A percentile compares a stretch with the other conserved stretches of the same genome.
These are phyloP conservation scores for Hippolais icterina DNA, from an alignment of 2,113 vertebrate species.

Conservation along the genomic window DNA sequence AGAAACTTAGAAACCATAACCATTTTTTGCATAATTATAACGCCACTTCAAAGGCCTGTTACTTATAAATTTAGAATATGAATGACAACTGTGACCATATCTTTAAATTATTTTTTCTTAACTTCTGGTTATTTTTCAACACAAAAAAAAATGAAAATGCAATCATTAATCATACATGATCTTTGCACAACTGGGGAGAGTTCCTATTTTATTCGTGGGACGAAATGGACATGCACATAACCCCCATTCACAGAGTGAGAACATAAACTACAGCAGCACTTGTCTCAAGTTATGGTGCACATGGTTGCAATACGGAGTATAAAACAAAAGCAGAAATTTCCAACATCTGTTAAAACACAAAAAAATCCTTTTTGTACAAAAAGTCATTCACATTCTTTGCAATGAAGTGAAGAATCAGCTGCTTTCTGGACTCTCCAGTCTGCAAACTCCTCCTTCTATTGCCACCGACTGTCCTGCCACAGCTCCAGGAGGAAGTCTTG, in stretches of 20 bases:
- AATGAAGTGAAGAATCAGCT: conserved; percentile 54
- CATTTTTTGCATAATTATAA: conserved; percentile 58
- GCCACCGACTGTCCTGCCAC: conserved; percentile 96
- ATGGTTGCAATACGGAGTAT: conserved; percentile 53
- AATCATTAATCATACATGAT: conserved; percentile 44
- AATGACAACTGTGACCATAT: conserved; percentile 40
- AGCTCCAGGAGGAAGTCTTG: conserved; percentile 92
- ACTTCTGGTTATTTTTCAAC: conserved; percentile 42
- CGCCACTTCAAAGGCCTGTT: conserved; percentile 48
- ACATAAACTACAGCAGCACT: conserved; percentile 71
- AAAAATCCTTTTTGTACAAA: conserved; percentile 57
- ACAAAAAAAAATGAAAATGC: conserved; percentile 50
- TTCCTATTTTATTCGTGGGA: conserved; percentile 42
- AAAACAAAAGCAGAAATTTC: conserved; percentile 72
- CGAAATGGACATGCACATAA: conserved; percentile 16
- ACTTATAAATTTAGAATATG: conserved; percentile 43
- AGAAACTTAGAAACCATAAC: conserved; percentile 54
- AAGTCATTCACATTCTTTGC: conserved; percentile 48
- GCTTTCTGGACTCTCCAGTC: conserved; percentile 82
- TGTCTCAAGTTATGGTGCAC: conserved; percentile 57
- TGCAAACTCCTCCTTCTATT: conserved; percentile 98
- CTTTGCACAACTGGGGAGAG: conserved; percentile 32
- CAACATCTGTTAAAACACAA: conserved; percentile 75
- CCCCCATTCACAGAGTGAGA: conserved; percentile 32
- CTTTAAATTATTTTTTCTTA: conserved; percentile 28